These are phyloP conservation scores for Caiman crocodilus DNA, from an alignment of 2,797 vertebrate species.

Conservation along the genomic window DNA sequence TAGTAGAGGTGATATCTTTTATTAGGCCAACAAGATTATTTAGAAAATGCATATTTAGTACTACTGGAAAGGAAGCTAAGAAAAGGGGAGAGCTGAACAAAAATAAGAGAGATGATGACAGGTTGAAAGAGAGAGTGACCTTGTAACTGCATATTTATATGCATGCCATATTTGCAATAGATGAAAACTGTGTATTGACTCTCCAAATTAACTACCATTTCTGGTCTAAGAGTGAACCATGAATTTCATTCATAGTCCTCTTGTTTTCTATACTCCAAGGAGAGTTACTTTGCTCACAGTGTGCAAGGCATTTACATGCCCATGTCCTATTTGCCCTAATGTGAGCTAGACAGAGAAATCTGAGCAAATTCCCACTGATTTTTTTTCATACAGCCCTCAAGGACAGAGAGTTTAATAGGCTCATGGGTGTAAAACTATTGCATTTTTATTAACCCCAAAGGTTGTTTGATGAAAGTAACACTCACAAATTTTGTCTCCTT, in stretches of 20 bases:
- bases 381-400: conserved; percentile 39
- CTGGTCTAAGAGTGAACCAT: background rate
- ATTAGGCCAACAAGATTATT: background rate
- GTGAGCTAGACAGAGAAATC: conserved; percentile 35
- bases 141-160: background rate
- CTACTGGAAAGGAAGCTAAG: no score
- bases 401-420: conserved; percentile 33
- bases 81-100: background rate
- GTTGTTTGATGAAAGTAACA: conserved; percentile 26
- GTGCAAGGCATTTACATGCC: conserved; percentile 34
- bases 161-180: background rate
- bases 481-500: background rate
- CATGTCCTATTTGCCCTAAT: conserved; percentile 15
- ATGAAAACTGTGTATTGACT: conserved; percentile 24
- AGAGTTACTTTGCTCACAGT: background rate
- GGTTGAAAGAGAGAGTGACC: background rate
- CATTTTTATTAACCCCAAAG: conserved; percentile 30
- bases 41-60: background rate
- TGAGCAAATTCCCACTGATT: conserved; percentile 26
- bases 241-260: conserved; percentile 30
- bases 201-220: conserved; percentile 7
- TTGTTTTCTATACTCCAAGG: conserved; percentile 35
- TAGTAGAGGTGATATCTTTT: no score
- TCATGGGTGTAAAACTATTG: conserved; percentile 7
- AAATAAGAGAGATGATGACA: background rate